Conservation (phyloP, 2,113 vertebrate species). For the Ploceus nigricollis region DNA sequence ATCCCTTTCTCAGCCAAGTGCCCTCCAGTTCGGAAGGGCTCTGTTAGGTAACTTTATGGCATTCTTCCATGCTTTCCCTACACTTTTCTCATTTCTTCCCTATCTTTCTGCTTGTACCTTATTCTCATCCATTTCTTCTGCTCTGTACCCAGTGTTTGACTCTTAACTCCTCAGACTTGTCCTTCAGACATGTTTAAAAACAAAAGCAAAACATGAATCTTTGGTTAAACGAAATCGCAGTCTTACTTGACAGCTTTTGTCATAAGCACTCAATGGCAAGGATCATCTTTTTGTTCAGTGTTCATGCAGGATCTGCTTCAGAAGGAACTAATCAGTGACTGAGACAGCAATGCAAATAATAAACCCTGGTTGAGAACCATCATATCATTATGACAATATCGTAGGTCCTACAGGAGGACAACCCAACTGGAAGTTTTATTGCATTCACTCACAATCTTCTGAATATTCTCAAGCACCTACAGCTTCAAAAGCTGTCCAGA, state of each 20-base stretch:
- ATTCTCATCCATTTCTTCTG: not conserved
- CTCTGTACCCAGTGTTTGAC: not conserved
- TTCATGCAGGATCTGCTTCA: not conserved
- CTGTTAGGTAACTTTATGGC: not conserved
- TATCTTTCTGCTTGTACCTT: not conserved
- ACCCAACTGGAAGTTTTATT: not conserved
- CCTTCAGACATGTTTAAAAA: not conserved
- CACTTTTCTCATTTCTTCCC: not conserved
- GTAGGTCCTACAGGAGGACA: not conserved
- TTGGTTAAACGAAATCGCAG: not conserved
- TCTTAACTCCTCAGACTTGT: not conserved
- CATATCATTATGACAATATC: not conserved
- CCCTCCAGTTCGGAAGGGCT: not conserved
- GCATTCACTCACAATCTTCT: not conserved
- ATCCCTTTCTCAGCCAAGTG: not conserved
- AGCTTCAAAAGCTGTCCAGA: not conserved
- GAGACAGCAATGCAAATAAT: not conserved
- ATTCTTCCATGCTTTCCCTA: not conserved
- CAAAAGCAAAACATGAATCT: not conserved
- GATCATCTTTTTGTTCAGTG: not conserved
- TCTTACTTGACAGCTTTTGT: not conserved
- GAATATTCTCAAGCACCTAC: not conserved
- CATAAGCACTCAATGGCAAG: not conserved
- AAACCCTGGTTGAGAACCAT: not conserved
- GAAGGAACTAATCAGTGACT: not conserved